Base-by-base conservation (phyloP, 2,113 vertebrate species). In the Rhipidura dahli region DNA sequence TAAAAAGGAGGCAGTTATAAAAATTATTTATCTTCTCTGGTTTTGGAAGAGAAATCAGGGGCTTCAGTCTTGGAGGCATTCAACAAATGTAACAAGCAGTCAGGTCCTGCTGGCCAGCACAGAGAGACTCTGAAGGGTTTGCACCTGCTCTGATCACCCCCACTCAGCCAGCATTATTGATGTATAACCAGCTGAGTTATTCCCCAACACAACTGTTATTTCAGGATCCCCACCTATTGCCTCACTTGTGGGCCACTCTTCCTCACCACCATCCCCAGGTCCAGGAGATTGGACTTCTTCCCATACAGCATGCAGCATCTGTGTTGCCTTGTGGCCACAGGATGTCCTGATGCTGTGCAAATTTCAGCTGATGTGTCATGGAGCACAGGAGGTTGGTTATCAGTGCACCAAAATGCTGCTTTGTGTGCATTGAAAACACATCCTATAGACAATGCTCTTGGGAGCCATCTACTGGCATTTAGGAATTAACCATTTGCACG, bases 391-490 rank as follows among this genome's bases (percentile, higher is more conserved):
- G 47, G n/a, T 42, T 72, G 50, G 35, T 30, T 50, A 35, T 22
- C 33, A 0, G 20, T 0, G 23, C 0, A 3, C 63, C 78, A 80
- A 80, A 93, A 39, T 70, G 26, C n/a, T 7, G 53, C 26, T 83
- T 27, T n/a, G 0, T 0, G 7, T 2, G 13, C 5, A 0, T 6
- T 70, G 60, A 60, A 45, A 70, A 73, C 72, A 54, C 12, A 80
- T 23, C 61, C 73, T 23, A 56, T n/a, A 4, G 93, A 33, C 35
- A 53, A 77, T 95, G 91, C 87, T 95, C 94, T 96, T 95, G 93
- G 78, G 93, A 96, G 95, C 93, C 95, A 97, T 87, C 93, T 97
- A 80, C 94, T 44, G 93, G 96, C 75, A 88, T 44, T 56, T 11
- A 56, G 51, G 37, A 66, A 75, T 95, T 95, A 97, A 90, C 90